These are phyloP conservation scores for Dryoscopus gambensis DNA, from an alignment of 2,113 vertebrate species.

Conservation along the genomic window DNA sequence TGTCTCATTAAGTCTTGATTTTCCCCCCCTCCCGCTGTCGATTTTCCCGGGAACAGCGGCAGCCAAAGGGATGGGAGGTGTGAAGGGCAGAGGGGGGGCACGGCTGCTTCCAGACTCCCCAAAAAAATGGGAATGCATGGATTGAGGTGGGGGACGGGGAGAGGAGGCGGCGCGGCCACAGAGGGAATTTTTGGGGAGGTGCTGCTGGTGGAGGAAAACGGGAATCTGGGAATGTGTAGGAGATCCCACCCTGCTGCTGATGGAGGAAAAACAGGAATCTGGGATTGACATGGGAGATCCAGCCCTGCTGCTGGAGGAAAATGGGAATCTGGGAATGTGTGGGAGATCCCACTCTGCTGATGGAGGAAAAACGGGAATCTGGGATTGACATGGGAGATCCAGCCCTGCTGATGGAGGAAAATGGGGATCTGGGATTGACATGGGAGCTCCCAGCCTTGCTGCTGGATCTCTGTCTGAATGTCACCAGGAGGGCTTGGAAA, in stretches of 20 bases:
- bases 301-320: neutral
- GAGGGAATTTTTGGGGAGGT: rapidly evolving
- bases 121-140: neutral
- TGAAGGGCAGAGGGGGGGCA: neutral
- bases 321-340: neutral
- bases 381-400: neutral
- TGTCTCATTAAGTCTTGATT: constrained; percentile 24
- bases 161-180: rapidly evolving
- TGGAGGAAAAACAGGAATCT: neutral
- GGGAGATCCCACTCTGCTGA: neutral
- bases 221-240: rapidly evolving
- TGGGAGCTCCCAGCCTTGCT: neutral
- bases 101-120: rapidly evolving
- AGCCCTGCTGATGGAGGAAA: no score
- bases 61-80: neutral
- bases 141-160: neutral
- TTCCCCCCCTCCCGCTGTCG: rapidly evolving
- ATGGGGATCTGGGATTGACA: rapidly evolving
- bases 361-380: neutral
- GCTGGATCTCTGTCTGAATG: neutral
- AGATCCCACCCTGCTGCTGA: rapidly evolving
- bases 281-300: no score
- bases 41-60: neutral
- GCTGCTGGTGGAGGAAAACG: neutral
- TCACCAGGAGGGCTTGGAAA: neutral